These are phyloP conservation scores for Diaprepes abbreviatus DNA, from an alignment of 2,888 invertebrate species.

Conservation along the genomic window DNA sequence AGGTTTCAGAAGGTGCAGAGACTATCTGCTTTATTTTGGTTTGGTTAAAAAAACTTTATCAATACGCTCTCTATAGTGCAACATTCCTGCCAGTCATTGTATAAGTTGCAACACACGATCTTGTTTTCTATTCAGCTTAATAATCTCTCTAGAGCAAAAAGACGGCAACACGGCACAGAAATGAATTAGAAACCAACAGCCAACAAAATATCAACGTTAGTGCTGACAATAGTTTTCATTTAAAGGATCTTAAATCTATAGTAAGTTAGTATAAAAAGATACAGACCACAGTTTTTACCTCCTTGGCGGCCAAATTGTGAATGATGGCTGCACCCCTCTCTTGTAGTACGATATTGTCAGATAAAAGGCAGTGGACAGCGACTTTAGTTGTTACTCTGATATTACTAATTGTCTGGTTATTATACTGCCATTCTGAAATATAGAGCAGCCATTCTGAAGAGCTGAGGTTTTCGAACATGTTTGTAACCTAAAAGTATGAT, in stretches of 20 bases:
- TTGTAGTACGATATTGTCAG: constrained; percentile 79
- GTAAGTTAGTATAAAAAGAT: constrained; percentile 67
- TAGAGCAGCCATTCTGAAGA: constrained; percentile 94
- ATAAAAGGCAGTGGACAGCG: constrained; percentile 86
- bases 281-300: constrained; percentile 98
- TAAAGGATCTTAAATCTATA: background rate
- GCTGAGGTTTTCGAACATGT: constrained; percentile 89
- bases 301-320: constrained; percentile 93
- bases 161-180: too few species aligned
- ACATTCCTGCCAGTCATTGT: too few species aligned
- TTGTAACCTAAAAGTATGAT: constrained; percentile 79
- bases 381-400: constrained; percentile 93
- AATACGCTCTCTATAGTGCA: too few species aligned
- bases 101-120: too few species aligned
- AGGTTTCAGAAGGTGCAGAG: too few species aligned
- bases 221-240: too few species aligned
- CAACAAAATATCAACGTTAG: too few species aligned
- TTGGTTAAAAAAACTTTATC: too few species aligned
- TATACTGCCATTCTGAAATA: constrained; percentile 91
- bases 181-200: too few species aligned
- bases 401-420: constrained; percentile 84
- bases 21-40: too few species aligned
- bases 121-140: too few species aligned
- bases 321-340: constrained; percentile 89
- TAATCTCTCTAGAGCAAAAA: too few species aligned